These are phyloP conservation scores for Tuberolachnus salignus DNA, from an alignment of 2,888 invertebrate genomes.

Conservation along the genomic window DNA sequence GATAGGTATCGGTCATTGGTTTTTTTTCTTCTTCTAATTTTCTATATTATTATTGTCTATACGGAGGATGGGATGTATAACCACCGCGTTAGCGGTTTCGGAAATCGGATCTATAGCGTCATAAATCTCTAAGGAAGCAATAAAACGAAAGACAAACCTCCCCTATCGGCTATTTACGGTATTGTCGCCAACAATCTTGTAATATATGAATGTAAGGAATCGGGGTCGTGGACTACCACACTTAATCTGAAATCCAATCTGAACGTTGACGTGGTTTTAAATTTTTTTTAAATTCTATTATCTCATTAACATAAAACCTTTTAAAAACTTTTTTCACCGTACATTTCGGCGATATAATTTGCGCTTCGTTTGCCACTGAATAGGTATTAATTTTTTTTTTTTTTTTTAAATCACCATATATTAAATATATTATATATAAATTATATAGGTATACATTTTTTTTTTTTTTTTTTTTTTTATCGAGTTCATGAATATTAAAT, in stretches of 20 bases:
- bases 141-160: constrained; percentile 36
- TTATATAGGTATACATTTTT: too few relatives aligned
- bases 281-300: constrained; percentile 15
- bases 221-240: constrained; percentile 5
- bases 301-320: constrained; percentile 32
- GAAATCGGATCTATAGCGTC: constrained; percentile 31
- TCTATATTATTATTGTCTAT: not conserved
- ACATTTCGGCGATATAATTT: constrained; percentile 24
- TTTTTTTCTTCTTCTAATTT: constrained; percentile 37
- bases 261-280: constrained; percentile 7
- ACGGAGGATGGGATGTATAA: not conserved
- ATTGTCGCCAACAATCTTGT: constrained; percentile 31
- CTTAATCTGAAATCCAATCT: constrained; percentile 19
- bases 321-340: constrained; percentile 15
- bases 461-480: constrained; percentile 1
- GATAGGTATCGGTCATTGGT: constrained; percentile 20
- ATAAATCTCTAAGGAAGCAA: constrained; percentile 44
- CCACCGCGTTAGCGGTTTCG: constrained; percentile 43
- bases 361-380: constrained; percentile 17
- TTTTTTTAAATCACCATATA: constrained; percentile 19
- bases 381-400: constrained; percentile 32
- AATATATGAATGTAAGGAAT: constrained; percentile 33
- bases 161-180: constrained; percentile 19
- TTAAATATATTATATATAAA: not conserved
- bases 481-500: constrained; percentile 52